A percentile compares a stretch with the other conserved stretches of the same genome.
Evolutionary conservation across 2,113 vertebrate genomes (phyloP).

Genomic region (Eleginops maclovinus): DNA sequence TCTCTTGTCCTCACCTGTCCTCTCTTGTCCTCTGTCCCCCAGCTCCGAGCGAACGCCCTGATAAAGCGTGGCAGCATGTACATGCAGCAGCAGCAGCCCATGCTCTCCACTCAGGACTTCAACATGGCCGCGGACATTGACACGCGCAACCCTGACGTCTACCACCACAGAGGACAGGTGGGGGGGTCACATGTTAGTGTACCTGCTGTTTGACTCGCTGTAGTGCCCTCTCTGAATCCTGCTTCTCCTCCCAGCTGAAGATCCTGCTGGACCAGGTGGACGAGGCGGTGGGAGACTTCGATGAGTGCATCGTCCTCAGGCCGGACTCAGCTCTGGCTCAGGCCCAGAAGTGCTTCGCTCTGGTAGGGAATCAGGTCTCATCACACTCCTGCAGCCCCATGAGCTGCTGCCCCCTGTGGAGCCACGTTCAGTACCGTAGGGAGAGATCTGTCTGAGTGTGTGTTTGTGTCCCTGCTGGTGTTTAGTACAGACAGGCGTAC

Average conservation of each 20-base stretch:
- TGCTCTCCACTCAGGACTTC: conserved; percentile 94
- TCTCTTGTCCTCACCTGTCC: not conserved
- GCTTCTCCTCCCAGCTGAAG: conserved; percentile 87
- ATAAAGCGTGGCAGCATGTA: conserved; percentile 99
- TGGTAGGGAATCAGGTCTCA: conserved; percentile 92
- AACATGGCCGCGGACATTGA: conserved; percentile 97
- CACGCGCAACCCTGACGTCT: conserved; percentile 95
- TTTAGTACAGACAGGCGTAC: conserved; percentile 97
- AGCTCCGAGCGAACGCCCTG: conserved; percentile 92
- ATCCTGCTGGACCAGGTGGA: conserved; percentile 98
- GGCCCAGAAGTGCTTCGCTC: conserved; percentile 97
- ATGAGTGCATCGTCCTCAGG: conserved; percentile 95
- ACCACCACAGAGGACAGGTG: conserved; percentile 98
- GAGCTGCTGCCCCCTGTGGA: no score
- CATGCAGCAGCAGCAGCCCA: conserved; percentile 97
- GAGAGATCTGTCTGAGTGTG: no score
- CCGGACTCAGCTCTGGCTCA: conserved; percentile 97
- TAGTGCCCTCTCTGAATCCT: not conserved
- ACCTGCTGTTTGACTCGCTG: no score
- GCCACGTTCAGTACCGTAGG: no score
- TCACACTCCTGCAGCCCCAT: no score
- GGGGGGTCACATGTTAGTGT: no score
- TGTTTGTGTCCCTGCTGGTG: no score
- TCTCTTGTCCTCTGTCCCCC: not conserved
- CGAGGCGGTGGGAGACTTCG: conserved; percentile 97